Evolutionary conservation across 2,888 invertebrate species (phyloP).

Genomic region (Parnassius apollo): DNA sequence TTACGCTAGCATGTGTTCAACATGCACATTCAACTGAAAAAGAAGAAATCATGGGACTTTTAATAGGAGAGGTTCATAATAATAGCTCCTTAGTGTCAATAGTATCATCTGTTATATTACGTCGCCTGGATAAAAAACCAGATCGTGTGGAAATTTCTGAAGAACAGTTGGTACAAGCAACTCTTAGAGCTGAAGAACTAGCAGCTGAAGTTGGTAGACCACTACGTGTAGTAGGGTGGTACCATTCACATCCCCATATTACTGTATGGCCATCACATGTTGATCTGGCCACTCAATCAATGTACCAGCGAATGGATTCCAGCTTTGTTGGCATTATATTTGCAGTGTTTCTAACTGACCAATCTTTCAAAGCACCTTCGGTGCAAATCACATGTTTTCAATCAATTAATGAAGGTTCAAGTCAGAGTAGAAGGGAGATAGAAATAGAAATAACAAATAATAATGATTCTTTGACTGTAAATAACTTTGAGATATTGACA

Average conservation of each 20-base stretch:
- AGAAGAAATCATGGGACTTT: constrained; percentile 93
- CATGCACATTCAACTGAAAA: constrained; percentile 92
- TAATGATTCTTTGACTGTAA: constrained; percentile 75
- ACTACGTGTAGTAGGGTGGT: constrained; percentile 92
- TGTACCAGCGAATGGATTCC: constrained; percentile 90
- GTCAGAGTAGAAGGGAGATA: constrained; percentile 84
- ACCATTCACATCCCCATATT: constrained; percentile 94
- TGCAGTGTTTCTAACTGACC: constrained; percentile 88
- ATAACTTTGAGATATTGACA: constrained; percentile 83
- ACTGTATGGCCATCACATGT: constrained; percentile 94
- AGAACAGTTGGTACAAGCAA: constrained; percentile 88
- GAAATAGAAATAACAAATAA: constrained; percentile 84
- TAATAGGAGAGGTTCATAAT: constrained; percentile 87
- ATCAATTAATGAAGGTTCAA: constrained; percentile 80
- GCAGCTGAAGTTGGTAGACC: constrained; percentile 82
- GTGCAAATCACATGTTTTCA: constrained; percentile 90
- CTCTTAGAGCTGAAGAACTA: constrained; percentile 84
- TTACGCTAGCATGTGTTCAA: constrained; percentile 88
- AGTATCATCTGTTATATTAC: constrained; percentile 87
- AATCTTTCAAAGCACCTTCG: constrained; percentile 83
- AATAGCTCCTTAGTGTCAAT: constrained; percentile 83
- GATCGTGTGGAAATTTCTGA: constrained; percentile 93
- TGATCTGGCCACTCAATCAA: constrained; percentile 89
- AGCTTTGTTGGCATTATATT: constrained; percentile 92
- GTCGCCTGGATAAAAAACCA: constrained; percentile 89